These are phyloP conservation scores for Anableps anableps DNA, from an alignment of 2,797 vertebrate genomes.

Conservation along the genomic window DNA sequence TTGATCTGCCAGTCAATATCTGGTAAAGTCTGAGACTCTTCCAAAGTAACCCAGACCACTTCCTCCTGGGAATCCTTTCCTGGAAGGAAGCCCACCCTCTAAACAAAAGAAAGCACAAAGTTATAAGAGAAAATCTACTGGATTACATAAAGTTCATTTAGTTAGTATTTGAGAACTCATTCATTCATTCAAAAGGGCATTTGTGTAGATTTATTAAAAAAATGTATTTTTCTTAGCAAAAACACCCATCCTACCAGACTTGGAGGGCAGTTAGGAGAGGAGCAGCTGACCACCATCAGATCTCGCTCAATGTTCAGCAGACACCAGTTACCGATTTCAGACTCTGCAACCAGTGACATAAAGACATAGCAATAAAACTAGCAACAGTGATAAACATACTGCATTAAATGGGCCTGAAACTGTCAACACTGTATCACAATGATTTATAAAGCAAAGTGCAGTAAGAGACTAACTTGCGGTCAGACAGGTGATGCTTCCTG, in stretches of 20 bases:
- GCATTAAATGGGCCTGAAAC: not conserved
- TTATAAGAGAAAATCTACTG: not conserved
- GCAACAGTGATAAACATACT: not conserved
- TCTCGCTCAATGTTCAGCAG: conserved; percentile 89
- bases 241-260: conserved; percentile 83
- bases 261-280: conserved; percentile 89
- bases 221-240: not conserved
- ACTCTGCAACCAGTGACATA: conserved; percentile 58
- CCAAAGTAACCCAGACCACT: conserved; percentile 89
- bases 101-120: conserved; percentile 37
- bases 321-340: conserved; percentile 87
- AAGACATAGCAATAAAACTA: not conserved
- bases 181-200: not conserved
- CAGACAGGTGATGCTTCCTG: conserved; percentile 68
- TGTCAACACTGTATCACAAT: not conserved
- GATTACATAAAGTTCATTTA: not conserved
- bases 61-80: conserved; percentile 78
- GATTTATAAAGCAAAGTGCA: not conserved
- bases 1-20: conserved; percentile 88
- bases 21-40: conserved; percentile 79
- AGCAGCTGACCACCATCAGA: conserved; percentile 91
- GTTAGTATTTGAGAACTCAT: not conserved
- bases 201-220: not conserved
- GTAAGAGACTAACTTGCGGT: conserved; percentile 68
- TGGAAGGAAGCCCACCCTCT: conserved; percentile 93